Evolutionary conservation across 2,797 vertebrate genomes (phyloP), one percentile per base, ranked within the genome.

Genomic region (Parotocinclus haroldoi): DNA sequence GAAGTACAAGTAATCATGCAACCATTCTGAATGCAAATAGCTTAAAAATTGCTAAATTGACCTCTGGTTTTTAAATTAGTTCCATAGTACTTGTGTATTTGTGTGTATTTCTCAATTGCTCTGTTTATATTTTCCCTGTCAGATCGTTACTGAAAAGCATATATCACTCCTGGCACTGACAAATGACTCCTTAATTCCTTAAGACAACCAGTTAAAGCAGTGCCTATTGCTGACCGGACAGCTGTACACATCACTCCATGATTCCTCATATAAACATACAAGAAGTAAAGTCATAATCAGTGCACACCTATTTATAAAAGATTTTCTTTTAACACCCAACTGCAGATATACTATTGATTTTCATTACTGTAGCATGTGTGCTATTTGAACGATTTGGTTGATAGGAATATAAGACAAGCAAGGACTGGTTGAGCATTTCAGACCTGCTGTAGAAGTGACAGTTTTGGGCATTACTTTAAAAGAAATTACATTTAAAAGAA

Each of bases 91-190:
- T 27, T n/a, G n/a, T n/a, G n/a, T n/a, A n/a, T n/a, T n/a, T n/a
- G n/a, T n/a, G 40, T 42, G 7, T 42, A 2, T 27, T 5, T 27
- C 3, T 42, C 40, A 42, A 11, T 4, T 42, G 8, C 40, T 11
- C 10, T 11, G 40, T 42, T 42, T 8, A 54, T 42, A 12, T 18
- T 42, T 38, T 42, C 37, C 16, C 6, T 11, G 37, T 3, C 40
- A 11, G 40, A 42, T 8, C 40, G 9, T 46, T 68, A 50, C 14
- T 19, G 6, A 38, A 48, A 1, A 54, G 46, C 54, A 66, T 44
- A 63, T 64, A 68, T 73, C 63, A 56, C 19, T 46, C 63, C 19
- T 70, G 60, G 37, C 73, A 49, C 51, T 69, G 74, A 72, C 37
- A 63, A 72, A 72, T 59, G 36, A 50, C 54, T n/a, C 13, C 50